These are phyloP conservation scores for Brachyptera putata DNA, from an alignment of 2,888 invertebrate genomes.

Conservation along the genomic window DNA sequence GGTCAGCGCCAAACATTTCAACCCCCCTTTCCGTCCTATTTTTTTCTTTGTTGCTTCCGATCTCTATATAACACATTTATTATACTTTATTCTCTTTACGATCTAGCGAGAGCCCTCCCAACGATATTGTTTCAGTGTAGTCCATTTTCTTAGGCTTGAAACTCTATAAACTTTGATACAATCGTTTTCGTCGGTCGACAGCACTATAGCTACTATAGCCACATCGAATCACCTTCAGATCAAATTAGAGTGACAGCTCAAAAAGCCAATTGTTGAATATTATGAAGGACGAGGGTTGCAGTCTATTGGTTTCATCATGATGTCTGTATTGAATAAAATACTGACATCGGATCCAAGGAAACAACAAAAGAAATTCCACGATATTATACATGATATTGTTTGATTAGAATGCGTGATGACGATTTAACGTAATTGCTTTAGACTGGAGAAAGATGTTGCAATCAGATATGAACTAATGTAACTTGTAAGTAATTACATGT, in stretches of 20 bases:
- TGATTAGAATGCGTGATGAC: no score
- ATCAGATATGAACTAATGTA: no score
- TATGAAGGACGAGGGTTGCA: no score
- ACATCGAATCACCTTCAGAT: background rate
- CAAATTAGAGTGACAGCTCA: background rate
- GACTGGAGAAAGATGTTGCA: no score
- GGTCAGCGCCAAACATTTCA: background rate
- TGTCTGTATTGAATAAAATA: no score
- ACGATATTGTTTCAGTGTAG: constrained; percentile 17
- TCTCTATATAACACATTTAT: constrained; percentile 16
- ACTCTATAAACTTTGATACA: constrained; percentile 14
- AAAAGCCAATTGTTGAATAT: background rate
- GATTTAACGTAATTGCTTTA: no score
- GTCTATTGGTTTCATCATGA: no score
- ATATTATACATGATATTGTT: no score
- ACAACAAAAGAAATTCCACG: no score
- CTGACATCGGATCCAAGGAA: no score
- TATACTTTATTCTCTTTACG: constrained; percentile 18
- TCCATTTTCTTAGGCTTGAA: constrained; percentile 1
- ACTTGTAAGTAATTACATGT: no score
- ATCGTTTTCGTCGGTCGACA: background rate
- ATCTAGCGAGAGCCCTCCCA: constrained; percentile 8
- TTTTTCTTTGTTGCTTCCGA: constrained; percentile 11
- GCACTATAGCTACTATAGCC: background rate
- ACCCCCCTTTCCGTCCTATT: background rate